These are phyloP conservation scores for Cynoglossus semilaevis DNA, from an alignment of 2,113 vertebrate species.

Conservation along the genomic window DNA sequence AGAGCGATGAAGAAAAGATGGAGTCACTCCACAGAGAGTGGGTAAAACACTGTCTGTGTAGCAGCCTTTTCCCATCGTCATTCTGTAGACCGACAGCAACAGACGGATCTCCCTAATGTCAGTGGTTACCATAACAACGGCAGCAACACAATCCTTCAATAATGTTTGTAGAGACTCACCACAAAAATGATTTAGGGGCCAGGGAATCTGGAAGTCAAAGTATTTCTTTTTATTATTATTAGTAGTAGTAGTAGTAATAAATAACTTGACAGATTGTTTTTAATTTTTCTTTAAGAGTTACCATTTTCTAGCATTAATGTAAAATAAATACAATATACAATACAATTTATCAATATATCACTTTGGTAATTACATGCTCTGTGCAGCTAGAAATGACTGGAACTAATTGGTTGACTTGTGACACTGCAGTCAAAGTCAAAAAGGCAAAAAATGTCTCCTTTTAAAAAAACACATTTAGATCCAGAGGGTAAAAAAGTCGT, in stretches of 20 bases:
- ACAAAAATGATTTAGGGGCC: not conserved
- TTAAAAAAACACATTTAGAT: not conserved
- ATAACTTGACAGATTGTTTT: too few species aligned
- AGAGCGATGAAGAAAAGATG: constrained; percentile 1
- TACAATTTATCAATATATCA: too few species aligned
- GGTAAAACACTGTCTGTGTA: not conserved
- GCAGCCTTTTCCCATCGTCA: constrained; percentile 2
- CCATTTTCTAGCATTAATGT: too few species aligned
- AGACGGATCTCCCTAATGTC: constrained; percentile 14
- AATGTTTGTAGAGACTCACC: constrained; percentile 1
- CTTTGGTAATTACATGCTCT: too few species aligned
- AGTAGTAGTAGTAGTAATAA: too few species aligned
- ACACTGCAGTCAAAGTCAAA: too few species aligned
- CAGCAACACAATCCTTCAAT: not conserved
- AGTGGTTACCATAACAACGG: constrained; percentile 22
- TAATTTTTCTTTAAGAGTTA: too few species aligned
- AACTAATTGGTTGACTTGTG: too few species aligned
- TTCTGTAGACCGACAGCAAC: constrained; percentile 1
- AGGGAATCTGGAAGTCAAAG: not conserved
- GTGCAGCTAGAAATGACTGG: too few species aligned
- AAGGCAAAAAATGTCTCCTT: too few species aligned
- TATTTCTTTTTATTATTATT: not conserved
- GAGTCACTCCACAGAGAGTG: too few species aligned
- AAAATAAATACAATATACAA: too few species aligned
- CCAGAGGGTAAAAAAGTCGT: not conserved